Base-by-base conservation (phyloP, 2,888 invertebrate genomes). In the Lordiphosa fenestrarum region DNA sequence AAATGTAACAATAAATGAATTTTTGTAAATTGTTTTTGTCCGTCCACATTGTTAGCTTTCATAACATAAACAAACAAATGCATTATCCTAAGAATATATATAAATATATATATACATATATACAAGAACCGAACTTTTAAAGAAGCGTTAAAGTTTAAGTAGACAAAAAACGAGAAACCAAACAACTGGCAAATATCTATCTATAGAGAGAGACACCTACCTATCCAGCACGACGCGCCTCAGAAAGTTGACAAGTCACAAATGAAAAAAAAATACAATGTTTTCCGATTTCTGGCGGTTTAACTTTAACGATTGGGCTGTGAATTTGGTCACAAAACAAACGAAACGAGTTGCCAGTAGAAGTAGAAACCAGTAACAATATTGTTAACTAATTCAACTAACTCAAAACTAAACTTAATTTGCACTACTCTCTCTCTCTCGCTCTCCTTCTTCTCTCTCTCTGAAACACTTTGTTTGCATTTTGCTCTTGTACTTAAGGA, bases 31-130 rank as follows among this genome's bases (percentile, higher is more conserved):
- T 88, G 86, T 88, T 88, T 88, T 88, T 87, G 87, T 88, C 89
- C 88, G 88, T 88, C 88, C 88, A 88, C 88, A 87, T 88, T 88
- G 86, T 87, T 88, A 88, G 88, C 88, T 88, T 88, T 88, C 89
- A 87, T 87, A 84, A 86, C 9, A 30, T 30, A 30, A 30, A 30
- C 30, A 30, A 30, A 30, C 30, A 30, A 30, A 30, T 30, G 30
- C 70, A 76, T 55, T 61, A 71, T 64, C 59, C 57, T 57, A 69
- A 65, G 50, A 70, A 66, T 54, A 73, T 44, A 73, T 53, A 62
- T 65, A 70, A 50, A 69, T 65, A 69, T 48, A 61, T 6, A 60
- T 46, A 64, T 36, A 51, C 39, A 51, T 46, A 54, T 38, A 56
- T 36, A 50, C 44, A 33, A 1, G 55, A 64, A 49, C 49, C 61